Evolutionary conservation across 2,113 vertebrate species (phyloP).

Genomic region (Urocitellus parryii): DNA sequence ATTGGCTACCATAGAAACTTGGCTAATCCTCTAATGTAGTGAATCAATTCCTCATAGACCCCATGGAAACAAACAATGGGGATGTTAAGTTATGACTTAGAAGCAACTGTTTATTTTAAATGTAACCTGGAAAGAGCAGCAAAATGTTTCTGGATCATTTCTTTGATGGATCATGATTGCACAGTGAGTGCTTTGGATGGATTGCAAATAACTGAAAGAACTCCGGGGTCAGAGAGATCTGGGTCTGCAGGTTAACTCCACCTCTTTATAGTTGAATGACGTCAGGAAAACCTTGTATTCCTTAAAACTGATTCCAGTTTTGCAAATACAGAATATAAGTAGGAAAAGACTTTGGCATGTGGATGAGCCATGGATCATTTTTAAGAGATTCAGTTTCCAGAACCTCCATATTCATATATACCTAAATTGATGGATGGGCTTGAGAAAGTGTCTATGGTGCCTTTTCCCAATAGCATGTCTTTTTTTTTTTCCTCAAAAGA

Average conservation of each 20-base stretch:
- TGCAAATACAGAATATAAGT: background rate
- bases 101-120: background rate
- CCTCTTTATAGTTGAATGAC: background rate
- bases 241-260: background rate
- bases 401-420: background rate
- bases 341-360: background rate
- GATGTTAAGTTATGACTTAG: background rate
- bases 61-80: background rate
- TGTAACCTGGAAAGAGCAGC: background rate
- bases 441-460: background rate
- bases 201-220: background rate
- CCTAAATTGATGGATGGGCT: background rate
- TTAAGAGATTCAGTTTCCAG: background rate
- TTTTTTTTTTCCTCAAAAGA: background rate
- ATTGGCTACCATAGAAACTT: background rate
- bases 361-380: background rate
- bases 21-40: background rate
- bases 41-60: background rate
- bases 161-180: background rate
- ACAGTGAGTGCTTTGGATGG: background rate
- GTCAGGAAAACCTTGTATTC: background rate
- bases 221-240: background rate
- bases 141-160: constrained; percentile 26
- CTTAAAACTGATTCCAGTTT: background rate
- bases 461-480: background rate